Evolutionary conservation across 2,888 invertebrate species (phyloP), one percentile per base, ranked within the genome.

Genomic region (Lepidocyrtoides sp.): DNA sequence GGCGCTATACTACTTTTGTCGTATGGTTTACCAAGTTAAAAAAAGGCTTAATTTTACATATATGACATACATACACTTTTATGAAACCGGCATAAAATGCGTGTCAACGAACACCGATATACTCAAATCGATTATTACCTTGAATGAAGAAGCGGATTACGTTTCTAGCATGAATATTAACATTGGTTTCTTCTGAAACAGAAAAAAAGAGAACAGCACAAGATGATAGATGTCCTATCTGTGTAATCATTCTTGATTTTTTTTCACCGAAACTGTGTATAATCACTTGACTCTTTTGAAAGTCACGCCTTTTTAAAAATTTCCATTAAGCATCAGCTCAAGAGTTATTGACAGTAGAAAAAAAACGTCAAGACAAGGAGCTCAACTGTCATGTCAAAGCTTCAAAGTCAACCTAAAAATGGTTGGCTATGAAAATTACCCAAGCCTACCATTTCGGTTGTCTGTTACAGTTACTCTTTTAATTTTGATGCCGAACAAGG

Each of bases 161-260:
- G 69, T 69, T 69, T 69, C 8, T 69, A 63, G 63, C 63, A 63
- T 36, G 66, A 69, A 69, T 36, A 69, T 69, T 17, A 57, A 36
- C 48, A 4, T 8, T 8, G 32, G 32, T 69, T 63, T 29, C 32
- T 32, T 36, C 26, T 69, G 12, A 2, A 29, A 4, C 36, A 4
- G 2, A 2, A 36, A 36, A 36, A 36, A 36, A 20, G 57, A 20
- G 57, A 57, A 29, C 8, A 63, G 5, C 29, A 29, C 14, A 23
- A 17, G 17, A 57, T 7, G 57, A 57, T 54, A 36, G 26, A 26
- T 60, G 14, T 17, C 8, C 60, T 2, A 5, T 23, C 5, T 26
- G 4, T 60, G 23, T 26, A 51, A n/a, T n/a, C n/a, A n/a, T n/a
- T n/a, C n/a, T 51, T 51, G 2, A 63, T 63, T 41, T 72, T 41